phyloP scores from a whole-genome alignment of 2,888 invertebrate genomes.

The Idaea biselata region DNA sequence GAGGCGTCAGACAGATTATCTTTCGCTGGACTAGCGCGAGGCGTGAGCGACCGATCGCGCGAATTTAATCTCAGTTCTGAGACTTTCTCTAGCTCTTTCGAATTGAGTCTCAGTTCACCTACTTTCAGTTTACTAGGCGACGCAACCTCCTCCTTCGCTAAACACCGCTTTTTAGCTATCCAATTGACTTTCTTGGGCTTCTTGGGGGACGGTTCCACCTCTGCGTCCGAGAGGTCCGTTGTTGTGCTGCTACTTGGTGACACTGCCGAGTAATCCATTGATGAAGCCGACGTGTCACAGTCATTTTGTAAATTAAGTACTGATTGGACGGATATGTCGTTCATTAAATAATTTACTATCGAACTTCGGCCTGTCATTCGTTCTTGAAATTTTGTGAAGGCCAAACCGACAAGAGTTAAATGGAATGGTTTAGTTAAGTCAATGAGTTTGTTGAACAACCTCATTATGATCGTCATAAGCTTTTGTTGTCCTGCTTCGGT shows the following conservation, averaged over 20 bases:
- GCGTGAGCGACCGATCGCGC: constrained; percentile 68
- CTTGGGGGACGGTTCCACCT: constrained; percentile 88
- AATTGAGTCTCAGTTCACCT: constrained; percentile 83
- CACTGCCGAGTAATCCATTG: constrained; percentile 74
- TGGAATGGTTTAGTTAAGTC: constrained; percentile 88
- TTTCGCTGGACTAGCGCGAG: constrained; percentile 71
- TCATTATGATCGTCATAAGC: constrained; percentile 85
- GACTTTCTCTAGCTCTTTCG: constrained; percentile 81
- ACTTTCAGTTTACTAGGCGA: constrained; percentile 86
- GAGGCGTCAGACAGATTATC: constrained; percentile 66
- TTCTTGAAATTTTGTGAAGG: constrained; percentile 90
- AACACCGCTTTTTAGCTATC: constrained; percentile 74
- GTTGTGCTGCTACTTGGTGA: constrained; percentile 74
- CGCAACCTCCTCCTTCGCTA: constrained; percentile 77
- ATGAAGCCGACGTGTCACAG: constrained; percentile 69
- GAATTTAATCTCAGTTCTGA: constrained; percentile 72
- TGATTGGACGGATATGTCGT: constrained; percentile 89
- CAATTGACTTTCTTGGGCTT: constrained; percentile 81
- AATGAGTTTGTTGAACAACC: constrained; percentile 87
- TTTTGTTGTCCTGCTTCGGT: constrained; percentile 82
- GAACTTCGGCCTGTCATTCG: constrained; percentile 85
- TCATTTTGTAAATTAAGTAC: constrained; percentile 84
- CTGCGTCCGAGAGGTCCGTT: constrained; percentile 83
- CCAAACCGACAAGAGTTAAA: constrained; percentile 89
- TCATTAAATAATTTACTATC: constrained; percentile 87